Percentiles rank a stretch among this genome's conserved stretches.
Evolutionary conservation across 1,140 invertebrate genomes (phyloP).

Genomic region (Diorhabda sublineata): DNA sequence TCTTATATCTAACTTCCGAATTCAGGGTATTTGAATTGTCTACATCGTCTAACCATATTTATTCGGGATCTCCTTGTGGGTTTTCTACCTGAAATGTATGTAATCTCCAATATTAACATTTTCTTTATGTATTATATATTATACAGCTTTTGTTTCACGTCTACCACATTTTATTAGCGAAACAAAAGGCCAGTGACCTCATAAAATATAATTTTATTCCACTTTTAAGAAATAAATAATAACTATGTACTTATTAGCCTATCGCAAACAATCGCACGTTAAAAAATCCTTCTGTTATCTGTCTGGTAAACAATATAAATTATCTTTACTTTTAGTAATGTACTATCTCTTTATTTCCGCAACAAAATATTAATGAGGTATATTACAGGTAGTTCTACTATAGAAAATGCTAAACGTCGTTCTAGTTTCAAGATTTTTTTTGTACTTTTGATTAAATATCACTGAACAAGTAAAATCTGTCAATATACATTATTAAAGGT

Average conservation of each 20-base stretch:
- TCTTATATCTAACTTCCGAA: too few relatives aligned
- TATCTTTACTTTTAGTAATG: background rate
- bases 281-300: background rate
- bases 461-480: background rate
- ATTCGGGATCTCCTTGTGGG: too few relatives aligned
- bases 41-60: too few relatives aligned
- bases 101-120: too few relatives aligned
- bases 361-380: background rate
- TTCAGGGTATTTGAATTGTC: too few relatives aligned
- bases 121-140: too few relatives aligned
- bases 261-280: background rate
- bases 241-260: background rate
- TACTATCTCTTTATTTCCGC: background rate
- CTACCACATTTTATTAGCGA: background rate
- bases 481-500: background rate
- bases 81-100: too few relatives aligned
- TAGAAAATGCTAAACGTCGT: background rate
- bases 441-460: background rate
- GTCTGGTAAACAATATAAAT: background rate
- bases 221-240: slow-evolving; percentile 3
- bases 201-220: background rate
- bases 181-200: background rate
- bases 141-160: too few relatives aligned
- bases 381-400: background rate
- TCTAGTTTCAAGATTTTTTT: background rate